phyloP scores from a whole-genome alignment of 2,888 invertebrate species.

The Erynnis tages region DNA sequence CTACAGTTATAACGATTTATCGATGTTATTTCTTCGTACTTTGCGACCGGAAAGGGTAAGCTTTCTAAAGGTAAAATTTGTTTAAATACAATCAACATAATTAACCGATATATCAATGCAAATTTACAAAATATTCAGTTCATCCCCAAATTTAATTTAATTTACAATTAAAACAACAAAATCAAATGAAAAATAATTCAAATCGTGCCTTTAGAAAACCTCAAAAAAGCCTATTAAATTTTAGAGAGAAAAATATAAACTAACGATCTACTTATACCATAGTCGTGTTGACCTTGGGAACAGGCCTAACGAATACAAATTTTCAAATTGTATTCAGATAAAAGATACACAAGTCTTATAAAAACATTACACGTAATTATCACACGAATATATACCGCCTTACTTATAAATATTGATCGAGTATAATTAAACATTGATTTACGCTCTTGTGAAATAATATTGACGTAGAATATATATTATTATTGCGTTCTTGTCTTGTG shows the following conservation, averaged over 20 bases:
- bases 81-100: too few species aligned
- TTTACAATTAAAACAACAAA: not conserved
- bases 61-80: conserved; percentile 3
- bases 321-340: conserved; percentile 18
- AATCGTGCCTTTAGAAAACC: conserved; percentile 3
- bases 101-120: too few species aligned
- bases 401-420: too few species aligned
- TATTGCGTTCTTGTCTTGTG: too few species aligned
- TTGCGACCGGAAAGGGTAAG: too few species aligned
- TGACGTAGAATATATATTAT: too few species aligned
- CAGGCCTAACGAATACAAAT: not conserved
- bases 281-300: conserved; percentile 27
- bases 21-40: too few species aligned
- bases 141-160: not conserved
- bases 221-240: conserved; percentile 8
- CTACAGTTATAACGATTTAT: too few species aligned
- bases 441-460: too few species aligned
- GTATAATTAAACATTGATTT: too few species aligned
- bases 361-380: conserved; percentile 17
- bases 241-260: conserved; percentile 8
- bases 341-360: conserved; percentile 11
- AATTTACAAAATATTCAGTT: too few species aligned
- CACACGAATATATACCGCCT: conserved; percentile 29
- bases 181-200: not conserved
- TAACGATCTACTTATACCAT: conserved; percentile 28